Evolutionary conservation across 1,140 invertebrate species (phyloP), one percentile per base, ranked within the genome.

Genomic region (Eumaeus atala): DNA sequence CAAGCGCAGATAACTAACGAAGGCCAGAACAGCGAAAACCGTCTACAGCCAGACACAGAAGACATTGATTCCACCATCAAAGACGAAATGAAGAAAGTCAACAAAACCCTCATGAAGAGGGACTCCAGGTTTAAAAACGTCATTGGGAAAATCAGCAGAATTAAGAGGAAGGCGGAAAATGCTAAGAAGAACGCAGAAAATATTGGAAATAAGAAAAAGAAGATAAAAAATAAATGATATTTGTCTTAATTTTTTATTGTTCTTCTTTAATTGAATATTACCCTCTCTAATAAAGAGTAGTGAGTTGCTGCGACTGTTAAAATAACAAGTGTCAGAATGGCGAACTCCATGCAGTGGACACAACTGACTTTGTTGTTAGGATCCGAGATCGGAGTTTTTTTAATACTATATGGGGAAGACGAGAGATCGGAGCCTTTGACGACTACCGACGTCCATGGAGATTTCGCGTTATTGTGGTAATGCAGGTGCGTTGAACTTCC

Each of bases 91-190:
- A 88, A 84, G 58, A 80, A 75, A 67, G 74, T 86, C 1, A 87
- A 88, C 40, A 87, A 84, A 58, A 72, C 51, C 14, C 61, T 87
- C 9, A 89, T 87, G 82, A 85, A 84, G 54, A 85, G 84, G 58
- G 83, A 88, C 49, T 74, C 82, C 4, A 68, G 87, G 21, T 88
- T 88, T 40, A 87, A 88, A 56, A 82, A 89, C 68, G 79, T 89
- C 9, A 87, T 90, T 3, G 88, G 88, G 9, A 89, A 89, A 66
- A 73, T 88, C 9, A 87, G 79, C 17, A 89, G 87, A 58, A 84
- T 85, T 21, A 90, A 84, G 67, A 70, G 77, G 21, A 88, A 87
- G 66, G 77, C 85, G 0, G 78, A 78, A 6, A 77, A 69, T 56
- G 58, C 64, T 2, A 62, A 65, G 40, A 73, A 70, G 42, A 65